A percentile compares a stretch with the other conserved stretches of the same genome.
phyloP scores from a whole-genome alignment of 1,140 invertebrate genomes.

The Calliphora vicina region DNA sequence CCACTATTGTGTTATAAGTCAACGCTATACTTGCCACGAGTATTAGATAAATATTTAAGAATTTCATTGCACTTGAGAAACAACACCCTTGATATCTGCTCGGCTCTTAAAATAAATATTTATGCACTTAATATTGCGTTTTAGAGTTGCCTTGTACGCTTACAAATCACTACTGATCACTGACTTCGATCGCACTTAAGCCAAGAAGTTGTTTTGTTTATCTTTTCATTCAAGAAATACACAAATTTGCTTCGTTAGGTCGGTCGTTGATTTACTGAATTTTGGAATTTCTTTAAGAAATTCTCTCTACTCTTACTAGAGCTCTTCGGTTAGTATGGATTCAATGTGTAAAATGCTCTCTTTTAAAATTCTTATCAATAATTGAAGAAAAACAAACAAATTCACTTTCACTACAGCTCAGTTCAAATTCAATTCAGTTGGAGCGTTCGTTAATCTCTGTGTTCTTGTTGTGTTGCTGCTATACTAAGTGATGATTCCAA shows the following conservation, averaged over 20 bases:
- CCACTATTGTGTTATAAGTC: not conserved
- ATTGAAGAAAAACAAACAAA: not conserved
- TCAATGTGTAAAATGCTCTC: too few species aligned
- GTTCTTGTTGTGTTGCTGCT: not conserved
- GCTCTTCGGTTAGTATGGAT: too few species aligned
- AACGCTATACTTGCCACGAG: not conserved
- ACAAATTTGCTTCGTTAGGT: not conserved
- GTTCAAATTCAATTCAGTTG: not conserved
- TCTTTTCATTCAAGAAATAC: not conserved
- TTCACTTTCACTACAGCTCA: not conserved
- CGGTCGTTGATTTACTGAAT: constrained; percentile 4
- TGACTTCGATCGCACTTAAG: not conserved
- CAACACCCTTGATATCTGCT: not conserved
- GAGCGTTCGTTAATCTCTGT: not conserved
- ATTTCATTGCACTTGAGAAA: not conserved
- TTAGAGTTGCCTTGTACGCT: constrained; percentile 4
- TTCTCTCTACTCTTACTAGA: too few species aligned
- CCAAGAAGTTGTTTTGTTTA: not conserved
- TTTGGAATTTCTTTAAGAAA: not conserved
- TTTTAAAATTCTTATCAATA: not conserved
- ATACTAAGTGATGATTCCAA: not conserved
- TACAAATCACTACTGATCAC: constrained; percentile 36
- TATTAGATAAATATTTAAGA: not conserved
- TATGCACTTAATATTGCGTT: not conserved
- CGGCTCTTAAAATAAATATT: not conserved